Evolutionary conservation across 2,888 invertebrate species (phyloP), one percentile per base, ranked within the genome.

Genomic region (Hydropsyche betteni): DNA sequence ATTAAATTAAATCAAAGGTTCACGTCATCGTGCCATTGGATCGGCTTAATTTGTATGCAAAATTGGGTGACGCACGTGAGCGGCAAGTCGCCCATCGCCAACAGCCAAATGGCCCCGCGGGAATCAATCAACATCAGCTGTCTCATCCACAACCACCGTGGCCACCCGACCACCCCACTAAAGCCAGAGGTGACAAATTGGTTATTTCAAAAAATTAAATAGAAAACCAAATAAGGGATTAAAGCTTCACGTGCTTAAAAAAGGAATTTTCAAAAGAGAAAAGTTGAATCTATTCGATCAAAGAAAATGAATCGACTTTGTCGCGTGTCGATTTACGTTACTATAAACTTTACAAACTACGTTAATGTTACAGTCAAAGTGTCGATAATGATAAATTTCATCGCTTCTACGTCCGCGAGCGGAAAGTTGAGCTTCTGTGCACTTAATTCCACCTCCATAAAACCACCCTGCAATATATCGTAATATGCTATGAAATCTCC

Each of bases 71-170:
- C n/a, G 64, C 36, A 64, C 64, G 64, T 64, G 64, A 64, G 64
- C n/a, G n/a, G n/a, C 34, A 6, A 64, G 10, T 12, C 7, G 44
- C 10, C 44, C 44, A 44, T 44, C 64, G 7, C 64, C 34, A 33
- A 24, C 34, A 64, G 33, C 34, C 3, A 36, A 75, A 50, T 12
- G 58, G 38, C 36, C 75, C 52, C 71, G 0, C 16, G 71, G 71
- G 75, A 75, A 75, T 75, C 68, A 75, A 75, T 75, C 75, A 75
- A 61, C 70, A 71, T 75, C 75, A 75, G 34, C 33, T 58, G 64
- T 52, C 75, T 64, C 64, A 24, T 7, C 8, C 64, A 64, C 61
- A 16, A 16, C 16, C 58, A 16, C 14, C 58, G 8, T 24, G 14
- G 24, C 24, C 24, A 24, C 24, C 24, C 24, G 53, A 6, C 53